A percentile compares a stretch with the other conserved stretches of the same genome.
Evolutionary conservation across 2,113 vertebrate species (phyloP).

Genomic region (Otolemur garnettii): DNA sequence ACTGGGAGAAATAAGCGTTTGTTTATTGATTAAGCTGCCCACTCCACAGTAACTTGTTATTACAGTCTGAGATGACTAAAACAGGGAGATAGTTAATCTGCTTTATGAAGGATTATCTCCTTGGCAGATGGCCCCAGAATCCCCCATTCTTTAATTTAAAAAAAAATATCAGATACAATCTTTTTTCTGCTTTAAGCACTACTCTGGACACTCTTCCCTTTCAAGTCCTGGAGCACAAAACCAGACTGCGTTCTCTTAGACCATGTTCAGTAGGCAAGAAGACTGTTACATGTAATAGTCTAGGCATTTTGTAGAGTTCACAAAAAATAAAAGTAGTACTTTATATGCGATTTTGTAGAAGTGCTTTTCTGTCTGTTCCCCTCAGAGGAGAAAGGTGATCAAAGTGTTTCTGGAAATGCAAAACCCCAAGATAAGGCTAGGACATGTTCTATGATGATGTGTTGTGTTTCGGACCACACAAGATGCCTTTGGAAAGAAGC

Average conservation of each 20-base stretch:
- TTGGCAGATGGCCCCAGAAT: neutral
- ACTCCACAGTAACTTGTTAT: neutral
- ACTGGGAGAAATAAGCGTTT: neutral
- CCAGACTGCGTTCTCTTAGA: neutral
- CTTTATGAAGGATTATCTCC: neutral
- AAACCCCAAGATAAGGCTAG: neutral
- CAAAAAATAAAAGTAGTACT: neutral
- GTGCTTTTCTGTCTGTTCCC: neutral
- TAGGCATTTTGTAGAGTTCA: neutral
- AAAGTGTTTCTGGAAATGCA: conserved; percentile 33
- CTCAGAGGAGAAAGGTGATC: neutral
- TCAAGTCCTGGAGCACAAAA: neutral
- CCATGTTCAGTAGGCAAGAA: neutral
- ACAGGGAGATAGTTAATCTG: neutral
- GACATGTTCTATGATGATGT: conserved; percentile 4
- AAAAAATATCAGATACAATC: neutral
- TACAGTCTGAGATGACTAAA: neutral
- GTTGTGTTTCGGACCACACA: neutral
- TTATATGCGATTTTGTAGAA: neutral
- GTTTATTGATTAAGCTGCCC: neutral
- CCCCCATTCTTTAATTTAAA: neutral
- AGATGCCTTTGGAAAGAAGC: neutral
- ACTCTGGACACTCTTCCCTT: neutral
- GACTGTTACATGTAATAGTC: neutral
- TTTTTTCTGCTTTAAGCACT: neutral